Evolutionary conservation across 2,888 invertebrate species (phyloP).

Genomic region (Abscondita cerata): DNA sequence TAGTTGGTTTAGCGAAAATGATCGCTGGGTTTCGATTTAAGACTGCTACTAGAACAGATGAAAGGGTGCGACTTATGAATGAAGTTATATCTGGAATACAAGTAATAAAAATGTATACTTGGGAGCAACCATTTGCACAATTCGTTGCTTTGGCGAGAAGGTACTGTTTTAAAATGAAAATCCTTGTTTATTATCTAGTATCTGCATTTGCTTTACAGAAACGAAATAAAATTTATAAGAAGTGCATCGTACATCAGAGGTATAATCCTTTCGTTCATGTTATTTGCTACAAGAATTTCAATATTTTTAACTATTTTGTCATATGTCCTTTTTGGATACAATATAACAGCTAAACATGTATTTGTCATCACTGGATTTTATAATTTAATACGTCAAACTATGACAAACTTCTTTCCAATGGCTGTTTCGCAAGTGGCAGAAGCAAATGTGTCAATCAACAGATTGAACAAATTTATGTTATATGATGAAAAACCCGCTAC

Average conservation of each 20-base stretch:
- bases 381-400: constrained; percentile 74
- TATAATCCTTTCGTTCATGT: constrained; percentile 65
- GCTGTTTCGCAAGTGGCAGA: constrained; percentile 72
- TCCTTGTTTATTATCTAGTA: too few relatives aligned
- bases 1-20: constrained; percentile 68
- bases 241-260: constrained; percentile 63
- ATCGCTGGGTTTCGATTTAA: constrained; percentile 77
- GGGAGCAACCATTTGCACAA: constrained; percentile 87
- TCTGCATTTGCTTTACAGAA: too few relatives aligned
- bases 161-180: too few relatives aligned
- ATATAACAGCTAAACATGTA: constrained; percentile 73
- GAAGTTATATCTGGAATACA: constrained; percentile 88
- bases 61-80: constrained; percentile 87
- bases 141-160: constrained; percentile 72
- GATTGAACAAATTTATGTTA: constrained; percentile 66
- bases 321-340: constrained; percentile 66
- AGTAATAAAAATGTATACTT: constrained; percentile 96
- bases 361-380: constrained; percentile 77
- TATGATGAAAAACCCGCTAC: constrained; percentile 59
- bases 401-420: constrained; percentile 76
- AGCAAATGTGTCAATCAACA: constrained; percentile 65
- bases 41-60: constrained; percentile 83
- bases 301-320: constrained; percentile 72
- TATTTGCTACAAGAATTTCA: constrained; percentile 73
- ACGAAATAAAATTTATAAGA: constrained; percentile 58